Evolutionary conservation across 35 echinoderm and acorn worm species (phyloP).

Genomic region (Ophioderma brevispina): DNA sequence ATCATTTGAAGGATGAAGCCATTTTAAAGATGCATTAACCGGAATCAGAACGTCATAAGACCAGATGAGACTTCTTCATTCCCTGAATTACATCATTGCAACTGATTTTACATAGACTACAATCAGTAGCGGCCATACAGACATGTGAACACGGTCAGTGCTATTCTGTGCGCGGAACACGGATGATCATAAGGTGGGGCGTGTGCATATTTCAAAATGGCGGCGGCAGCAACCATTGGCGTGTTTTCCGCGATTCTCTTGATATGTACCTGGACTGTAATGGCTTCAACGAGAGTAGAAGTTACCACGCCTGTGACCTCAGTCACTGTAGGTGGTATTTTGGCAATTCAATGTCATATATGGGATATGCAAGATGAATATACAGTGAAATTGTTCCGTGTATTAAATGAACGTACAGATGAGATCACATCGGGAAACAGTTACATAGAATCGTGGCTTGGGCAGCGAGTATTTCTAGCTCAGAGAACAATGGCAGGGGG

Average conservation of each 20-base stretch:
- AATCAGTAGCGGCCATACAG: too few relatives aligned
- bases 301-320: background rate
- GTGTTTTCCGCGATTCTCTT: background rate
- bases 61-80: too few relatives aligned
- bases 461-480: background rate
- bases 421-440: background rate
- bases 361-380: background rate
- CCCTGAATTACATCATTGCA: too few relatives aligned
- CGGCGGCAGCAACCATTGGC: background rate
- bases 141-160: too few relatives aligned
- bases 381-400: background rate
- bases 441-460: background rate
- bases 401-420: background rate
- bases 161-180: too few relatives aligned
- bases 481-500: background rate
- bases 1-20: too few relatives aligned
- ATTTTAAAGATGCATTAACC: too few relatives aligned
- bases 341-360: background rate
- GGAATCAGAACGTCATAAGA: too few relatives aligned
- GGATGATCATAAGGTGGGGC: too few relatives aligned
- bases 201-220: background rate
- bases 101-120: too few relatives aligned
- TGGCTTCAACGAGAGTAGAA: background rate
- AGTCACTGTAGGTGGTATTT: background rate
- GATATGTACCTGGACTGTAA: background rate